Base-by-base conservation (phyloP, 2,113 vertebrate species). In the Chaetorhynchus papuensis region DNA sequence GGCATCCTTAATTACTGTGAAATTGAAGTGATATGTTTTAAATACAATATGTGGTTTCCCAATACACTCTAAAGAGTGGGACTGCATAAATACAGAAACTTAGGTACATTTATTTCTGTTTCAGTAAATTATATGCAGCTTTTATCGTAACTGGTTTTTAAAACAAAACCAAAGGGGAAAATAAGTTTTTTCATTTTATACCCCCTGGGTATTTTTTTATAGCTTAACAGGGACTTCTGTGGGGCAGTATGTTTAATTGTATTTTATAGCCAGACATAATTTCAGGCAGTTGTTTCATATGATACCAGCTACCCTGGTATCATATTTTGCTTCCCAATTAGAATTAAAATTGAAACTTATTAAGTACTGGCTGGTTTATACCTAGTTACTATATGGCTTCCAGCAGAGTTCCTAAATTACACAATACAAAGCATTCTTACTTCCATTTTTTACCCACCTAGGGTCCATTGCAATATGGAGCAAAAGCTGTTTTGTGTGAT, bases 381-480 rank as follows among this genome's bases (percentile, higher is more conserved):
- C 37, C 42, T 26, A 83, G 87, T 90, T 94, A 87, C 63, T 92
- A 50, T 45, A 39, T 52, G 77, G 50, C 65, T 95, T 89, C 93
- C 82, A 94, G 53, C 68, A 68, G 87, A 63, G 68, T 70, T 80
- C 44, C 65, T 94, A 76, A 94, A 94, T 94, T 88, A 54, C 44
- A 68, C 27, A 37, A 57, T 76, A n/a, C 30, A 86, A 49, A 24
- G 39, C 45, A 61, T 85, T 61, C 31, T 82, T 72, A 31, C 41
- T 82, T 94, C 49, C 91, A 42, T 60, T 92, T 93, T 95, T 94
- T 92, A 64, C 85, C 69, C 71, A 84, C 45, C 77, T 94, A 90
- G 79, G 57, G 59, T 87, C 80, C 45, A 37, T 76, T 93, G 53
- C 64, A 84, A 52, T 91, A 28, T n/a, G 15, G 22, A 83, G 19